A percentile compares a stretch with the other conserved stretches of the same genome.
Evolutionary conservation across 2,113 vertebrate genomes (phyloP).

Genomic region (Pelusios castaneus): DNA sequence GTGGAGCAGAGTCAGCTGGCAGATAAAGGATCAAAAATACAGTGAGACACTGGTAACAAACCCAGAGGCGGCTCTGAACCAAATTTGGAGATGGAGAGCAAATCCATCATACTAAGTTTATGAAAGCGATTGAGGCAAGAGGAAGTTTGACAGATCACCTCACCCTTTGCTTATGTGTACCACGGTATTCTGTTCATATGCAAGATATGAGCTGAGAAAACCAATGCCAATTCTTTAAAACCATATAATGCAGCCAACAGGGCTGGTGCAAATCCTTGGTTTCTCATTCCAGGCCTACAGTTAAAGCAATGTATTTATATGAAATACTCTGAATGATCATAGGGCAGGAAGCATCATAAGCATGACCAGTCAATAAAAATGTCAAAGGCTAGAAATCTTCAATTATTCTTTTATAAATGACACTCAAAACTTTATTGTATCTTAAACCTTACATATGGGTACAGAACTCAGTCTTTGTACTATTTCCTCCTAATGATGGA

Average conservation of each 20-base stretch:
- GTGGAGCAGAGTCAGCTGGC: rapidly evolving
- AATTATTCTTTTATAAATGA: background rate
- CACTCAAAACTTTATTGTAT: background rate
- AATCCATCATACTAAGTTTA: background rate
- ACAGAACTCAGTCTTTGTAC: background rate
- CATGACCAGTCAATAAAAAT: background rate
- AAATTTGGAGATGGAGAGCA: background rate
- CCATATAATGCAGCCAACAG: background rate
- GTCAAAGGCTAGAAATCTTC: background rate
- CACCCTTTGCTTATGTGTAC: background rate
- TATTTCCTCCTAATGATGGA: background rate
- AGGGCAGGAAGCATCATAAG: constrained; percentile 35
- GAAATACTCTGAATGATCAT: constrained; percentile 39
- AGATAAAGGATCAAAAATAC: background rate
- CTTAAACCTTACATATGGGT: background rate
- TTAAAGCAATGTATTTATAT: background rate
- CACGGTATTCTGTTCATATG: background rate
- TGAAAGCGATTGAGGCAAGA: constrained; percentile 24
- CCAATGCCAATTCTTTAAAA: background rate
- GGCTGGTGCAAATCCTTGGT: background rate
- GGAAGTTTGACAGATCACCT: background rate
- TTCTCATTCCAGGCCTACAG: constrained; percentile 33
- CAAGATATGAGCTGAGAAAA: constrained; percentile 13
- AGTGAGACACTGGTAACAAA: background rate
- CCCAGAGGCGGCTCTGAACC: constrained; percentile 29